These are phyloP conservation scores for Cinclus cinclus DNA, from an alignment of 2,113 vertebrate species.

Conservation along the genomic window DNA sequence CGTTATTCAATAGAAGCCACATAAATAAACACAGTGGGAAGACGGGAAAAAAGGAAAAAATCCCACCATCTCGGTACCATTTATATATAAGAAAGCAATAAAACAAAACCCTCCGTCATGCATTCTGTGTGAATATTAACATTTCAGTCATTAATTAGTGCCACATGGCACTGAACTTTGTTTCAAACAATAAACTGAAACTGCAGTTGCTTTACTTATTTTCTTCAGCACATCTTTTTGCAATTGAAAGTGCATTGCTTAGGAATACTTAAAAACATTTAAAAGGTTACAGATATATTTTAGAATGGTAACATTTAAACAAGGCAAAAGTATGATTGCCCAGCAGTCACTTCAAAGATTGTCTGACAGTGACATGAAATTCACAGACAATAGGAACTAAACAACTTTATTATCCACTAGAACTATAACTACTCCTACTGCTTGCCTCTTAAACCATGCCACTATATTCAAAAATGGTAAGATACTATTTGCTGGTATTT, in stretches of 20 bases:
- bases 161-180: neutral
- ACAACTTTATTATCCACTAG: neutral
- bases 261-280: neutral
- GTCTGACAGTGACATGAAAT: neutral
- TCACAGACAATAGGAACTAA: neutral
- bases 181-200: neutral
- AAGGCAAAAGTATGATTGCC: neutral
- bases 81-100: neutral
- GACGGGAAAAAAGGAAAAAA: fast-evolving
- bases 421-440: neutral
- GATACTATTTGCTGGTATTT: neutral
- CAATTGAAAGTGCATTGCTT: neutral
- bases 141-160: neutral
- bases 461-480: neutral
- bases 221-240: neutral
- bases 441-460: neutral
- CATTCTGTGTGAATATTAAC: neutral
- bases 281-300: neutral
- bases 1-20: neutral
- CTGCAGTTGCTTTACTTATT: neutral
- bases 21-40: neutral
- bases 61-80: fast-evolving
- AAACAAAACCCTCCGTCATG: neutral
- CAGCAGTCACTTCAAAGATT: neutral
- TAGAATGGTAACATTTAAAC: neutral